Conservation (phyloP, 2,113 vertebrate genomes). For the Apodemus sylvaticus region DNA sequence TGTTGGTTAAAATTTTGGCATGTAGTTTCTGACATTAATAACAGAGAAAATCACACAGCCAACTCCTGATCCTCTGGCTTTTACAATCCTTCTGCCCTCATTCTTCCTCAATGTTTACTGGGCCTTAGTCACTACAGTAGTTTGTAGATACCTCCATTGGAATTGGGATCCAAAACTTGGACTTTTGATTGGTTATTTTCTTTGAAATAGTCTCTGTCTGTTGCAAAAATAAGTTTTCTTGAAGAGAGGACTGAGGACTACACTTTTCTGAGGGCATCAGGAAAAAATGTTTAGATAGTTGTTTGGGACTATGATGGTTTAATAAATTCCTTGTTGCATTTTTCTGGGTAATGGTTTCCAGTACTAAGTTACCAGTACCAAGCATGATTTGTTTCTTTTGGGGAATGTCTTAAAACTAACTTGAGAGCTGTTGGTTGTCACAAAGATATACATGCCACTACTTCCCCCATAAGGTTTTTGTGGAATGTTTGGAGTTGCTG, state of each 20-base stretch:
- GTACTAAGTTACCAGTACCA: background rate
- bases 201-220: background rate
- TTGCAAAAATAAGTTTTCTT: background rate
- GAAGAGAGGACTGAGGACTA: background rate
- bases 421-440: background rate
- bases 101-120: background rate
- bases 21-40: background rate
- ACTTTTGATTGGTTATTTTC: background rate
- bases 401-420: background rate
- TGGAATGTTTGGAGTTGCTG: background rate
- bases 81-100: background rate
- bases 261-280: background rate
- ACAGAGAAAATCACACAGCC: background rate
- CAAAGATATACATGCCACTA: background rate
- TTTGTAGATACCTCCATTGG: background rate
- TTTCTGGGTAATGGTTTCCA: background rate
- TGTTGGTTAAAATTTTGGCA: background rate
- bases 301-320: background rate
- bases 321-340: background rate
- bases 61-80: background rate
- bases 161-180: background rate
- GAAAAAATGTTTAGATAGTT: background rate
- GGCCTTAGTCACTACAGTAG: background rate
- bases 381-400: background rate
- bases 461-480: background rate